Evolutionary conservation across 2,113 vertebrate species (phyloP), one percentile per base, ranked within the genome.

Genomic region (Megaleporinus macrocephalus): DNA sequence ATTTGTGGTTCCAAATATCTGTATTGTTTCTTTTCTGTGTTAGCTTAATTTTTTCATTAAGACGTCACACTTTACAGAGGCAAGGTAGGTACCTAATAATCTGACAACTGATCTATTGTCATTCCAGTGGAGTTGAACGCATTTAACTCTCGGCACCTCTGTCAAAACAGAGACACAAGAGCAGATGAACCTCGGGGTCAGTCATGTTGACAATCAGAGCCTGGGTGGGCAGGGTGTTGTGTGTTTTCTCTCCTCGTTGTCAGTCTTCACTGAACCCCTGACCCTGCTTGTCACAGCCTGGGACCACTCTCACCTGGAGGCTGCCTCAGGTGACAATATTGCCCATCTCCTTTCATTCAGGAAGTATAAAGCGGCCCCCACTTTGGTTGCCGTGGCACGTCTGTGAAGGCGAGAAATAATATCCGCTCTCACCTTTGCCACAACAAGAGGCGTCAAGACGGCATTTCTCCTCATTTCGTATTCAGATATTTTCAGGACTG

Each of bases 261-360:
- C 76, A 51, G 76, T 68, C 76, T 78, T 20, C 66, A 20, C 62
- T 2, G 24, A 68, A 57, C 66, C 36, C 36, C 65, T 69, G 61
- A 78, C 82, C 75, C 59, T 55, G 36, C 86, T 44, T 88, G 89
- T 88, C 89, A 86, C 85, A 83, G 18, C 13, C 29, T 0, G 20
- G 59, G 72, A 78, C 30, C 73, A 72, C 72, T 73, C 69, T 85
- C 87, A 88, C 88, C 83, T 55, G n/a, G 47, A 36, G 41, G n/a
- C 22, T 69, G 44, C 63, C 22, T 78, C 29, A 6, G 30, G 51
- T 78, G 22, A 55, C 63, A 57, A 57, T 24, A 68, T 12, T 20
- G 49, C 65, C 41, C 61, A 77, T 41, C 76, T 78, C 14, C 4
- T 72, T 61, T 79, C 68, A 72, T 61, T 72, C 24, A 7, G 24